These are phyloP conservation scores for Dromiciops gliroides DNA, from an alignment of 2,113 vertebrate species.

Conservation along the genomic window DNA sequence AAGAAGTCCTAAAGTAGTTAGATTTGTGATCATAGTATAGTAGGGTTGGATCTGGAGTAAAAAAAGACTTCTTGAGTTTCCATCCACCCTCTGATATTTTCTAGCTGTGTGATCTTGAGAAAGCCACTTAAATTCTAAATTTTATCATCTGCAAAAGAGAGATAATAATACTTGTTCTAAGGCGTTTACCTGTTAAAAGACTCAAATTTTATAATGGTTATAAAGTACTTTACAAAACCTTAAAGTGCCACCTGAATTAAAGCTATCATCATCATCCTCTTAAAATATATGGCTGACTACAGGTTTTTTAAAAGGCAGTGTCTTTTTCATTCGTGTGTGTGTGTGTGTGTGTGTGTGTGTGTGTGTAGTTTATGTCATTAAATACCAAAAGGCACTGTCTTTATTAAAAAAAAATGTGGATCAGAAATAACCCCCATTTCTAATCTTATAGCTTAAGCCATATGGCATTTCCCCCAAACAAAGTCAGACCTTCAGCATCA, in stretches of 20 bases:
- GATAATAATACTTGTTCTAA: not conserved
- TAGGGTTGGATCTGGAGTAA: not conserved
- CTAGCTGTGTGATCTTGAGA: not conserved
- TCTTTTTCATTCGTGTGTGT: slow-evolving; percentile 44
- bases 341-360: no score
- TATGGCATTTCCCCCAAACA: slow-evolving; percentile 64
- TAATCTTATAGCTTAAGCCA: slow-evolving; percentile 56
- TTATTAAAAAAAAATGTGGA: slow-evolving; percentile 47
- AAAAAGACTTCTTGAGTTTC: not conserved
- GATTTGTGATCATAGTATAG: not conserved
- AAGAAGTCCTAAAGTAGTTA: not conserved
- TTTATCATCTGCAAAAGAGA: not conserved
- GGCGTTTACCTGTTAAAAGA: not conserved
- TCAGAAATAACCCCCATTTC: slow-evolving; percentile 16
- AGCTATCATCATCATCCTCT: not conserved
- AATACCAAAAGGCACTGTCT: slow-evolving; percentile 44
- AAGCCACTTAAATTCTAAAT: not conserved
- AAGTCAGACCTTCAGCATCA: slow-evolving; percentile 79
- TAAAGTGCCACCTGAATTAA: not conserved
- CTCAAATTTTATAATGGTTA: not conserved
- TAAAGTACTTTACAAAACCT: not conserved
- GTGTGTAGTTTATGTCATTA: not conserved
- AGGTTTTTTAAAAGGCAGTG: not conserved
- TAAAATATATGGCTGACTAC: rapidly evolving
- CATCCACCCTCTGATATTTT: not conserved